Evolutionary conservation across 1,140 invertebrate genomes (phyloP).

Genomic region (Sycobia sp.): DNA sequence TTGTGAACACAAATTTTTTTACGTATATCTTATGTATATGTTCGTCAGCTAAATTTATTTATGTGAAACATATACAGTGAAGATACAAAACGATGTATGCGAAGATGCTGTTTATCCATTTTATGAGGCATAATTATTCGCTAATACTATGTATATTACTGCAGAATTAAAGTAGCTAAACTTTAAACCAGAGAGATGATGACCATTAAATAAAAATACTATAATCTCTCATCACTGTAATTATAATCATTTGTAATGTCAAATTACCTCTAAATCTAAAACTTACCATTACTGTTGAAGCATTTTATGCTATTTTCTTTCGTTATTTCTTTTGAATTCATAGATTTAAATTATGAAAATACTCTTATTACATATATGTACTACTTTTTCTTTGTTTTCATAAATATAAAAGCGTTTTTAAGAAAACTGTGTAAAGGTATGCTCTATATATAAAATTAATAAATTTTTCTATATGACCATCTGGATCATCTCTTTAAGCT

Average conservation of each 20-base stretch:
- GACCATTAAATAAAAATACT: no score
- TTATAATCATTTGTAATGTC: neutral
- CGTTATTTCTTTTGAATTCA: conserved; percentile 3
- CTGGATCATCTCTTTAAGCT: neutral
- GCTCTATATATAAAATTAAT: neutral
- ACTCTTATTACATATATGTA: neutral
- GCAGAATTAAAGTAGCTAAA: conserved; percentile 1
- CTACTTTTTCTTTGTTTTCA: neutral
- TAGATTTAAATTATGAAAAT: conserved; percentile 10
- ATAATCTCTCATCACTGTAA: conserved; percentile 2
- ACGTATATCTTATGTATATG: conserved; percentile 13
- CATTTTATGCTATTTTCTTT: neutral
- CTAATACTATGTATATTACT: conserved; percentile 22
- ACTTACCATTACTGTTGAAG: neutral
- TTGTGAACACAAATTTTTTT: conserved; percentile 12
- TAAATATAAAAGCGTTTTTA: neutral
- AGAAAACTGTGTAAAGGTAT: neutral
- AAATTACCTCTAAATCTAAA: conserved; percentile 3
- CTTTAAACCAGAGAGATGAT: neutral
- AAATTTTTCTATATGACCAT: neutral
- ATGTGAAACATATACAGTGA: neutral
- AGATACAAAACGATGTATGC: neutral
- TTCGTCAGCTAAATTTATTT: conserved; percentile 1
- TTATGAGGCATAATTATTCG: conserved; percentile 15
- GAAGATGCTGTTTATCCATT: conserved; percentile 11